Base-by-base conservation (phyloP, 1,140 invertebrate genomes). In the Bombus soroeensis region DNA sequence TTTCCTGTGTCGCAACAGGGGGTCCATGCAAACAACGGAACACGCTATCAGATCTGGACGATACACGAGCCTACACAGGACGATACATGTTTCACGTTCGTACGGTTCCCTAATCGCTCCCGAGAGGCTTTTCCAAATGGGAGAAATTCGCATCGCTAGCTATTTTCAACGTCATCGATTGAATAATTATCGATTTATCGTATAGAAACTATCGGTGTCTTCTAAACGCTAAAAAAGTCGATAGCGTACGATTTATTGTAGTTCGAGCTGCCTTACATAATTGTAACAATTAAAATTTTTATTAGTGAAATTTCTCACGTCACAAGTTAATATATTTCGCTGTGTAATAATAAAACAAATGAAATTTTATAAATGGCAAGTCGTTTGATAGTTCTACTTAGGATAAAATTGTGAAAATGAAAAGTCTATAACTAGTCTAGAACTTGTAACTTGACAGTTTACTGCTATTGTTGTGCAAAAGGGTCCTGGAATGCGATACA, bases 1-100 rank as follows among this genome's bases (percentile, higher is more conserved):
- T 96, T 94, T 97, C 97, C 97, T 97, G 94, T 80, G 81, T 71
- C 78, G 83, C 43, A 85, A 72, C 79, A n/a, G 59, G 68, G 73
- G 86, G 82, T 86, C 88, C 90, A 87, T 85, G 88, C 88, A 90
- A 90, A 90, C 79, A 88, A 90, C 86, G 83, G 75, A 88, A 86
- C 84, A 82, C 75, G 86, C 15, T 83, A 75, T 90, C 81, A 81
- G 74, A 85, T 66, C 85, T 47, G 77, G 53, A 82, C 75, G 88
- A 82, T 80, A 88, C 83, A 85, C 70, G 78, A 75, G 71, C 82
- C 9, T 68, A 34, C 64, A 37, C 18, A 32, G 39, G 72, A 81
- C 71, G 77, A 79, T 76, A 82, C 43, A 22, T 34, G 72, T 13
- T 25, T 87, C 80, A 41, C 47, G 39, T 62, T 83, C 68, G 25